A percentile compares a stretch with the other conserved stretches of the same genome.
Conservation (phyloP, 2,113 vertebrate genomes). For the Rana temporaria region DNA sequence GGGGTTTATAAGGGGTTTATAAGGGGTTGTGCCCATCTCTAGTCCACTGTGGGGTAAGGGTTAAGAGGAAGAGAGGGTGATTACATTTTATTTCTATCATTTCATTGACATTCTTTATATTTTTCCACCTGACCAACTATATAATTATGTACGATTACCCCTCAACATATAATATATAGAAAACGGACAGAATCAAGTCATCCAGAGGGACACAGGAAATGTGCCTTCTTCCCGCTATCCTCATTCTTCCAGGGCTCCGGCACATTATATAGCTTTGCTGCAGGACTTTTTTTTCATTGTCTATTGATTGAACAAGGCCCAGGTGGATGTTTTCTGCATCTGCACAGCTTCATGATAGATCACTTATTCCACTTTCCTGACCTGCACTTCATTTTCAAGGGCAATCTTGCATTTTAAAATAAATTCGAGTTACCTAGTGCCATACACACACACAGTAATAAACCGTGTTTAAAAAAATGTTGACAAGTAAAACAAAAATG, state of each 20-base stretch:
- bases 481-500: too few relatives aligned
- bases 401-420: not conserved
- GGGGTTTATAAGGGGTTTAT: too few relatives aligned
- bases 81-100: not conserved
- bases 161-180: not conserved
- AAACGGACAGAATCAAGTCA: not conserved
- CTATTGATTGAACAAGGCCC: constrained; percentile 2
- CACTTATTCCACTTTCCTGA: not conserved
- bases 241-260: not conserved
- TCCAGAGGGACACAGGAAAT: not conserved
- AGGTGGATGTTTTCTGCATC: not conserved
- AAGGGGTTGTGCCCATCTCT: too few relatives aligned
- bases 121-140: too few relatives aligned
- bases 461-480: not conserved
- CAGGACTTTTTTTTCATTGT: constrained; percentile 10
- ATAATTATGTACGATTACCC: too few relatives aligned
- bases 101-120: not conserved
- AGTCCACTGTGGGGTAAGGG: too few relatives aligned
- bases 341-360: not conserved
- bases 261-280: not conserved
- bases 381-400: constrained; percentile 4
- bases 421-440: too few relatives aligned
- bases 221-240: not conserved
- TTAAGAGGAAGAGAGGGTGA: too few relatives aligned
- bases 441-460: not conserved